Evolutionary conservation across 2,797 vertebrate genomes (phyloP).

Genomic region (Amniataba percoides): DNA sequence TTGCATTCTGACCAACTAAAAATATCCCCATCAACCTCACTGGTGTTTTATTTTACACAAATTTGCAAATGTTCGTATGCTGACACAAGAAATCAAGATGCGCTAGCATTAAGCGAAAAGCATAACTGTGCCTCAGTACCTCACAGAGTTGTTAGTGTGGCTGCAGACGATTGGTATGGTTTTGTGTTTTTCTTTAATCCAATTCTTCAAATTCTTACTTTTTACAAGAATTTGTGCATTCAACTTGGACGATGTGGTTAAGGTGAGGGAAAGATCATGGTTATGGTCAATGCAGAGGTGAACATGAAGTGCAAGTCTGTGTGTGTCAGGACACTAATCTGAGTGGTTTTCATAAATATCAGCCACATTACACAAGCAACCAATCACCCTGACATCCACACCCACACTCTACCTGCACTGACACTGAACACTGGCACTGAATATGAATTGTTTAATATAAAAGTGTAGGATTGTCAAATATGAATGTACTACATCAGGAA

Average conservation of each 20-base stretch:
- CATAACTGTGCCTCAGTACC: not conserved
- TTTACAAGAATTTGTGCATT: not conserved
- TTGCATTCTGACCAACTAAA: not conserved
- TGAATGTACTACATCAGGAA: not conserved
- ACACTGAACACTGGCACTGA: not conserved
- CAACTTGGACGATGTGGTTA: not conserved
- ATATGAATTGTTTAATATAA: not conserved
- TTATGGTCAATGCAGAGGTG: not conserved
- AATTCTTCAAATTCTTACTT: not conserved
- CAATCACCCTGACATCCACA: not conserved
- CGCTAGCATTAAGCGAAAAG: not conserved
- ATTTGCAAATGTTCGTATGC: not conserved
- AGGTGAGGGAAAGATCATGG: not conserved
- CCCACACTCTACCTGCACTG: not conserved
- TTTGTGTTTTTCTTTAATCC: not conserved
- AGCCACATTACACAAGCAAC: too few species aligned
- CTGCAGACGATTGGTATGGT: not conserved
- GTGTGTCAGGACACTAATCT: not conserved
- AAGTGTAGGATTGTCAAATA: conserved; percentile 8
- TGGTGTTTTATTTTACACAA: not conserved
- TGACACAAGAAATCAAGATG: not conserved
- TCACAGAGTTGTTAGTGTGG: not conserved
- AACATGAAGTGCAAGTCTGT: not conserved
- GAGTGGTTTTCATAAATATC: not conserved
- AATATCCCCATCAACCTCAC: too few species aligned